A percentile compares a stretch with the other conserved stretches of the same genome.
These are phyloP conservation scores for Ammodramus savannarum DNA, from an alignment of 2,113 vertebrate species.

Conservation along the genomic window DNA sequence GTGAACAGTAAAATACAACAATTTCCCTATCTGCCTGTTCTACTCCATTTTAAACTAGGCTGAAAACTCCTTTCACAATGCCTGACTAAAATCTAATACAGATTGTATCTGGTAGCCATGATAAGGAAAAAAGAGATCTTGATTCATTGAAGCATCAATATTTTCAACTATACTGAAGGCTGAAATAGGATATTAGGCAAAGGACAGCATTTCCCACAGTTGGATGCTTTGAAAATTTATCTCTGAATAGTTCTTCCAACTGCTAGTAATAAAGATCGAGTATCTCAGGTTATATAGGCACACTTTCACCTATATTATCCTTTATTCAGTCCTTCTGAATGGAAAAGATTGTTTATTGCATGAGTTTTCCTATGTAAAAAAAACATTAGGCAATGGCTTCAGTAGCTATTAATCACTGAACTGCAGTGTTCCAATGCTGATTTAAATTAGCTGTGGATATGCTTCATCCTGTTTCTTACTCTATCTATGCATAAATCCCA, in stretches of 20 bases:
- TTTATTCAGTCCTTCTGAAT: neutral
- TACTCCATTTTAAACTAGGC: neutral
- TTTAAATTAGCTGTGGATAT: slow-evolving; percentile 7
- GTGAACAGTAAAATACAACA: neutral
- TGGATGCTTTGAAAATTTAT: neutral
- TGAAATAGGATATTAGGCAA: neutral
- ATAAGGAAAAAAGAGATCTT: neutral
- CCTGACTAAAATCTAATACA: neutral
- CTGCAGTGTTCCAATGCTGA: neutral
- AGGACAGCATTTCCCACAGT: neutral
- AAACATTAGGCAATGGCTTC: neutral
- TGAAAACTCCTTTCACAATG: neutral
- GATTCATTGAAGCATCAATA: neutral
- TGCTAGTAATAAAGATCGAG: neutral
- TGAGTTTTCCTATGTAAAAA: neutral
- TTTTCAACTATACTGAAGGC: neutral
- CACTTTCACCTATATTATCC: neutral
- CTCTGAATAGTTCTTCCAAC: neutral
- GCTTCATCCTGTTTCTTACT: neutral
- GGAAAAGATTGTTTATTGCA: neutral
- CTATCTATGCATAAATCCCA: neutral
- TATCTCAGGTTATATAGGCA: neutral
- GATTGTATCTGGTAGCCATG: neutral
- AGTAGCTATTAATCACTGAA: neutral
- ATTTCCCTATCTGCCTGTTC: neutral